A percentile compares a stretch with the other conserved stretches of the same genome.
Evolutionary conservation across 2,888 invertebrate genomes (phyloP).

Genomic region (Atethmia centrago): DNA sequence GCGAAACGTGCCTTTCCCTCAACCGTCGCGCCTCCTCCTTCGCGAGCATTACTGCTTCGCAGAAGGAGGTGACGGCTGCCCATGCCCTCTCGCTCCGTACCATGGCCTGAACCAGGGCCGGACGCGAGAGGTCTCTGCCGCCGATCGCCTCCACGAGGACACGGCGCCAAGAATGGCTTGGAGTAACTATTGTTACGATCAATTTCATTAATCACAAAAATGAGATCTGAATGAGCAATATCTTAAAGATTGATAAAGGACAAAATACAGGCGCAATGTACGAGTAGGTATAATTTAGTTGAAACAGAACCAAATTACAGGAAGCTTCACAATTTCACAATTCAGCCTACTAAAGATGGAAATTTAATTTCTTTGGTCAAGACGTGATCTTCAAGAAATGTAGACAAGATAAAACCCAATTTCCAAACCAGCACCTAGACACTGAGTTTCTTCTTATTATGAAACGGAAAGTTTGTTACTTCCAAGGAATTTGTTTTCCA

Average conservation of each 20-base stretch:
- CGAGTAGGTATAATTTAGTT: not conserved
- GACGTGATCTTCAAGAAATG: conserved; percentile 45
- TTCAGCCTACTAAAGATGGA: conserved; percentile 28
- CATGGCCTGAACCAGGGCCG: no score
- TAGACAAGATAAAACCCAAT: conserved; percentile 47
- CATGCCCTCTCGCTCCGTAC: no score
- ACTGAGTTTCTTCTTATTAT: conserved; percentile 21
- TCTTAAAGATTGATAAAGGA: no score
- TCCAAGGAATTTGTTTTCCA: conserved; percentile 19
- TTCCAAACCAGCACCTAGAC: conserved; percentile 49
- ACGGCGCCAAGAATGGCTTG: not conserved
- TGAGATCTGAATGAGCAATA: not conserved
- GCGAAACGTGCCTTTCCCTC: no score
- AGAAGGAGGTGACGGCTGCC: no score
- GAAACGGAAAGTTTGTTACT: conserved; percentile 32
- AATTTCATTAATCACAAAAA: not conserved
- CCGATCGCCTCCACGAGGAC: no score
- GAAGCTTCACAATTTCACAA: conserved; percentile 4
- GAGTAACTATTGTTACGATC: not conserved
- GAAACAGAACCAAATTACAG: conserved; percentile 10
- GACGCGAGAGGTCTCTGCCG: no score
- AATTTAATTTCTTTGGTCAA: conserved; percentile 28
- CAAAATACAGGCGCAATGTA: not conserved
- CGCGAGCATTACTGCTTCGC: no score
- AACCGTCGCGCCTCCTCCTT: no score